These are phyloP conservation scores for Borostomias antarcticus DNA, from an alignment of 2,797 vertebrate species.

Conservation along the genomic window DNA sequence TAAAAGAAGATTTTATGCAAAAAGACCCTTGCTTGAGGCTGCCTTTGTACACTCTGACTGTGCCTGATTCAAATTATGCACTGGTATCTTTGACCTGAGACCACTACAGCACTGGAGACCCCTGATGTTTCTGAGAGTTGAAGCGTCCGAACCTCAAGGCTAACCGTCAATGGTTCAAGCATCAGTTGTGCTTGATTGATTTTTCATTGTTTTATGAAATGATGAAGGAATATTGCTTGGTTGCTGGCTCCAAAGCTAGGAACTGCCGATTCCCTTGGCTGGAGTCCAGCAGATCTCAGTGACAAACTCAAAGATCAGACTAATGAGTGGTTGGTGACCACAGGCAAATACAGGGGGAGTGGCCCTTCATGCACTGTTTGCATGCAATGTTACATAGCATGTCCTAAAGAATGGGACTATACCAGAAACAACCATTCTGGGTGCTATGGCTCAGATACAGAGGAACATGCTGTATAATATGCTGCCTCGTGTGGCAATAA, in stretches of 20 bases:
- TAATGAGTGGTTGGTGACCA: slow-evolving; percentile 30
- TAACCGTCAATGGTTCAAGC: too few species aligned
- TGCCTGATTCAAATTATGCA: too few species aligned
- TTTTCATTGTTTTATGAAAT: too few species aligned
- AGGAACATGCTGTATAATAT: background rate
- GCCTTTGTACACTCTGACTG: too few species aligned
- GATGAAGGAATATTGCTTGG: slow-evolving; percentile 36
- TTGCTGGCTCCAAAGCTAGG: slow-evolving; percentile 31
- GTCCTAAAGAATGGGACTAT: slow-evolving; percentile 14
- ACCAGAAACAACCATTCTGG: slow-evolving; percentile 38
- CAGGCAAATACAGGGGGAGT: slow-evolving; percentile 41
- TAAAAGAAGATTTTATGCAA: slow-evolving; percentile 42
- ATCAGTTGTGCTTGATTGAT: too few species aligned
- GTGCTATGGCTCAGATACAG: slow-evolving; percentile 29
- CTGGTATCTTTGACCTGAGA: too few species aligned
- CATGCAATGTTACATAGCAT: slow-evolving; percentile 35
- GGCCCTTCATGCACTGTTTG: slow-evolving; percentile 42
- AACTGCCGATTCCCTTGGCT: slow-evolving; percentile 29
- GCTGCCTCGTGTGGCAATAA: too few species aligned
- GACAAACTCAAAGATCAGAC: slow-evolving; percentile 17
- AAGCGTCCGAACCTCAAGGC: too few species aligned
- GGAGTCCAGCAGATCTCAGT: slow-evolving; percentile 39
- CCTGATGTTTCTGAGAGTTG: too few species aligned
- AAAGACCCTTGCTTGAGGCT: too few species aligned
- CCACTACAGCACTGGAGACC: too few species aligned